A percentile compares a stretch with the other conserved stretches of the same genome.
Conservation (phyloP, 1,140 invertebrate species). For the Medauroidea extradentata region DNA sequence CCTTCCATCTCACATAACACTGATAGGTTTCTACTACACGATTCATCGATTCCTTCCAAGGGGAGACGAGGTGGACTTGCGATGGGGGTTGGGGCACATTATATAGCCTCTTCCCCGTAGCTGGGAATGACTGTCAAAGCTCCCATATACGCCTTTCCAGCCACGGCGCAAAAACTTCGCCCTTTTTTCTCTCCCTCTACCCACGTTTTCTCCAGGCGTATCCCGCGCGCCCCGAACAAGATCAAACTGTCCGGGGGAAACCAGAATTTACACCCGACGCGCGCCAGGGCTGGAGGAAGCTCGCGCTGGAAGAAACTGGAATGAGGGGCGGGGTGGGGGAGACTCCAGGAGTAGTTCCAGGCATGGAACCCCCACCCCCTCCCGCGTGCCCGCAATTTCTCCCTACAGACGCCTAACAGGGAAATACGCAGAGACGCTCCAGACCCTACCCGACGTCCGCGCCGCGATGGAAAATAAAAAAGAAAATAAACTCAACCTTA, state of each 20-base stretch:
- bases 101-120: background rate
- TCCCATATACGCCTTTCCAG: background rate
- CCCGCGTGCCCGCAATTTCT: background rate
- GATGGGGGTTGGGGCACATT: too few species aligned
- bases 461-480: too few species aligned
- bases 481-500: too few species aligned
- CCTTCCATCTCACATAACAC: too few species aligned
- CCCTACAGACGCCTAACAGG: too few species aligned
- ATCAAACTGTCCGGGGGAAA: slow-evolving; percentile 13
- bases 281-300: background rate
- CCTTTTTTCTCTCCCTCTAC: background rate
- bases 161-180: background rate
- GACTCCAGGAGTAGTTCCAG: background rate
- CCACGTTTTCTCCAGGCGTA: too few species aligned
- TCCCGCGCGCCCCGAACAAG: slow-evolving; percentile 6
- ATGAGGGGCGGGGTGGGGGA: background rate
- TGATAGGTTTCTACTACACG: background rate
- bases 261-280: slow-evolving; percentile 11
- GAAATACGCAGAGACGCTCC: too few species aligned
- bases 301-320: background rate
- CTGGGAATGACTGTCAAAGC: slow-evolving; percentile 5
- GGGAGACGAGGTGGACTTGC: background rate
- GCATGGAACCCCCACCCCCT: background rate
- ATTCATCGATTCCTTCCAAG: background rate
- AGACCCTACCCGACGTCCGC: too few species aligned